Conservation (phyloP, 1,140 invertebrate species). For the Thalassaphorura encarpata region DNA sequence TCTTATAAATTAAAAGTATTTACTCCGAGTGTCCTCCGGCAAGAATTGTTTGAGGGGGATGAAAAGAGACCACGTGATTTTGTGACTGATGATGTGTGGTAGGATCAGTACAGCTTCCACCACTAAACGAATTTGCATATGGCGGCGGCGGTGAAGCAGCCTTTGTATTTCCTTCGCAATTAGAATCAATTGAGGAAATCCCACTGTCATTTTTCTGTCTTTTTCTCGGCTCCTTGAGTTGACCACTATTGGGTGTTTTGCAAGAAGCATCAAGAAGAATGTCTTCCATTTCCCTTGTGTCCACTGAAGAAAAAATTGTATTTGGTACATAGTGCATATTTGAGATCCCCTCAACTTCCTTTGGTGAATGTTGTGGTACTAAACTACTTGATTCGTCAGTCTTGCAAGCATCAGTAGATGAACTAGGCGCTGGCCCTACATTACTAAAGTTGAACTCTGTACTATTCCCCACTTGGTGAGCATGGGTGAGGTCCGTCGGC, state of each 20-base stretch:
- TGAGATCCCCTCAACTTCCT: neutral
- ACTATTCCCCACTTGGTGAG: no score
- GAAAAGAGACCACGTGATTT: no score
- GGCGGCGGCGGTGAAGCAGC: neutral
- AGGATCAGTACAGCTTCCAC: neutral
- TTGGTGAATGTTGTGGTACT: neutral
- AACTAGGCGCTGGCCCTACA: neutral
- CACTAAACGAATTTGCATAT: neutral
- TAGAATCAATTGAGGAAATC: slow-evolving; percentile 18
- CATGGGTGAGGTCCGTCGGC: no score
- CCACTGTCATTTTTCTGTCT: slow-evolving; percentile 32
- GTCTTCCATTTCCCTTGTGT: neutral
- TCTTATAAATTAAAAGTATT: no score
- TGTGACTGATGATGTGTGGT: no score
- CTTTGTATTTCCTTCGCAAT: neutral
- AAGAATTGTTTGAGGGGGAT: no score
- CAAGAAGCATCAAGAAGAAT: neutral
- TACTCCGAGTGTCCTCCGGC: no score
- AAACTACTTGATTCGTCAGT: neutral
- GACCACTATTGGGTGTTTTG: neutral
- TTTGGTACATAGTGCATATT: slow-evolving; percentile 21
- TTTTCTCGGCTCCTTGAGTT: neutral
- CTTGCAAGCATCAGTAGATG: neutral
- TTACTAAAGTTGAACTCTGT: neutral
- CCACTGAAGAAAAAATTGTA: neutral